Evolutionary conservation across 1,140 invertebrate genomes (phyloP).

Genomic region (Temnothorax curvispinosus): DNA sequence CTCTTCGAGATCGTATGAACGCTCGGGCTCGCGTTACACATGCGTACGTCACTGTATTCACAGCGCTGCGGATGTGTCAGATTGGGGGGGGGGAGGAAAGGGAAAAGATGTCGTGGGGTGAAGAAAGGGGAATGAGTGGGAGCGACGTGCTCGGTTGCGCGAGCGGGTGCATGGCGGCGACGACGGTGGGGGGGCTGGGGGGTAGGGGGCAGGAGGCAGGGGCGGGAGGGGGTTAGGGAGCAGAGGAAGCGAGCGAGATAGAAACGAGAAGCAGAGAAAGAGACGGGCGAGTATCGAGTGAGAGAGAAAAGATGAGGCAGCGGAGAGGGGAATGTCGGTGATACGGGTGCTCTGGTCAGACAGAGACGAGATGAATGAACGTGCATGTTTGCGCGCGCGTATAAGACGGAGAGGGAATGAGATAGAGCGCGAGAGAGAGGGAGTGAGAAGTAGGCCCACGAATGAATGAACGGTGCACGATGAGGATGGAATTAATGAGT

Average conservation of each 20-base stretch:
- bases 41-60: slow-evolving; percentile 43
- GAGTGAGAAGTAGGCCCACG: slow-evolving; percentile 75
- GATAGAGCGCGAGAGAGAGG: slow-evolving; percentile 26
- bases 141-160: slow-evolving; percentile 63
- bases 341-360: slow-evolving; percentile 42
- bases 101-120: slow-evolving; percentile 43
- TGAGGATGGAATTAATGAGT: slow-evolving; percentile 84
- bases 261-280: slow-evolving; percentile 51
- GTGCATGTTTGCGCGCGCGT: slow-evolving; percentile 70
- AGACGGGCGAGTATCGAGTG: slow-evolving; percentile 40
- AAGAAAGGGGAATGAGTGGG: slow-evolving; percentile 63
- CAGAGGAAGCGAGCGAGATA: slow-evolving; percentile 55
- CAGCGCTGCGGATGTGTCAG: slow-evolving; percentile 68
- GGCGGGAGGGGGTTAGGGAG: neutral
- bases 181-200: too few species aligned
- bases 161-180: slow-evolving; percentile 22
- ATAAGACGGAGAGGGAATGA: slow-evolving; percentile 73
- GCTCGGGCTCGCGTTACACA: neutral
- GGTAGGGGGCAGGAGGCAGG: too few species aligned
- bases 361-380: slow-evolving; percentile 82
- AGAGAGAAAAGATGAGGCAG: slow-evolving; percentile 44
- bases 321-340: slow-evolving; percentile 1
- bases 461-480: slow-evolving; percentile 84
- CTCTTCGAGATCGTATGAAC: neutral
- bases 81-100: slow-evolving; percentile 28